Percentiles rank a stretch among this genome's conserved stretches.
phyloP scores from a whole-genome alignment of 2,797 vertebrate genomes.

The Cossypha polioptera region DNA sequence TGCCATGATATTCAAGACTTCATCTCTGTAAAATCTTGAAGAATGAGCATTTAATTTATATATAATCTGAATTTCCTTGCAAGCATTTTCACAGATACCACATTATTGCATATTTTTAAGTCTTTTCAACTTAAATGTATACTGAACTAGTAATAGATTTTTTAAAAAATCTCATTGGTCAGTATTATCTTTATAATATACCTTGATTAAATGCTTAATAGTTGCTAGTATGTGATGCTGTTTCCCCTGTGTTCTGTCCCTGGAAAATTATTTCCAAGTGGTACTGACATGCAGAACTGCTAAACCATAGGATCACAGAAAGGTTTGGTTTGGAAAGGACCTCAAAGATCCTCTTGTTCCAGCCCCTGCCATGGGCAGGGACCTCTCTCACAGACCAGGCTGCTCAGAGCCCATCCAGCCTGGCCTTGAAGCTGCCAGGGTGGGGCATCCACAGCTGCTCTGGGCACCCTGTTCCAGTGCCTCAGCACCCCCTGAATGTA shows the following conservation, averaged over 20 bases:
- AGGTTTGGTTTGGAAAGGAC: neutral
- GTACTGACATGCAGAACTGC: neutral
- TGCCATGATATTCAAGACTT: neutral
- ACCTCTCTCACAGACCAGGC: neutral
- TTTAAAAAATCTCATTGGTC: neutral
- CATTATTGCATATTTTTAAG: neutral
- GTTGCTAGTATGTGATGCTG: neutral
- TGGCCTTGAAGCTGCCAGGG: neutral
- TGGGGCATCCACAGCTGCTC: neutral
- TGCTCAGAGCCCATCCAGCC: neutral
- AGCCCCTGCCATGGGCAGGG: neutral
- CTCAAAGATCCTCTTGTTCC: accelerated
- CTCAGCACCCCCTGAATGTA: neutral
- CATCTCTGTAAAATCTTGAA: neutral
- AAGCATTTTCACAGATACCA: neutral
- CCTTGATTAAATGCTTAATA: neutral
- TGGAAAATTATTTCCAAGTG: neutral
- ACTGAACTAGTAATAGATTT: neutral
- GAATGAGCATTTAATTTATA: neutral
- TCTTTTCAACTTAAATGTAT: neutral
- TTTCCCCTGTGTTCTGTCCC: neutral
- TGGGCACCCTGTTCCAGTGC: neutral
- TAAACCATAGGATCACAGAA: neutral
- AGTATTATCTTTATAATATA: neutral
- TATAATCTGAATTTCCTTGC: neutral